A percentile compares a stretch with the other conserved stretches of the same genome.
Conservation (phyloP, 2,113 vertebrate genomes). For the Syrmaticus mikado region DNA sequence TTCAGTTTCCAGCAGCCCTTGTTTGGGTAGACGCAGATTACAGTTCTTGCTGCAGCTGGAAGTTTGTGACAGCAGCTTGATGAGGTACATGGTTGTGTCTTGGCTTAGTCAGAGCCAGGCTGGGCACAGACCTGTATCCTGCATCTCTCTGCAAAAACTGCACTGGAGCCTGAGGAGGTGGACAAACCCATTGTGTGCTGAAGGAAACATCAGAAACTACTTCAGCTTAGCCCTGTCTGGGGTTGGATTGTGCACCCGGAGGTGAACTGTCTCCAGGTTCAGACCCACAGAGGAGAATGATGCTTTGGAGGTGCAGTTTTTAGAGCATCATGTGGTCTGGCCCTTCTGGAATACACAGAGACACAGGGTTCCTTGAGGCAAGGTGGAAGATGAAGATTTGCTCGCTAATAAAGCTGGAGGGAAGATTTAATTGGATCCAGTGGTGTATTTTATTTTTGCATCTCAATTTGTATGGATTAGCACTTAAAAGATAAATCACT, state of each 20-base stretch:
- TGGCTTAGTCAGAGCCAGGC: not conserved
- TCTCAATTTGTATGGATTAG: conserved; percentile 69
- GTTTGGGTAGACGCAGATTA: not conserved
- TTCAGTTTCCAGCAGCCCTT: not conserved
- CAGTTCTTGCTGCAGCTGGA: not conserved
- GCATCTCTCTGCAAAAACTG: not conserved
- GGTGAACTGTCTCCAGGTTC: not conserved
- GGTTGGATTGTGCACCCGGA: not conserved
- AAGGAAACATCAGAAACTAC: not conserved
- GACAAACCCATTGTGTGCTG: not conserved
- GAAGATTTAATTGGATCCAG: conserved; percentile 52
- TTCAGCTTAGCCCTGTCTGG: not conserved
- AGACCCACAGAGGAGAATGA: not conserved
- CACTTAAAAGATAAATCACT: conserved; percentile 57
- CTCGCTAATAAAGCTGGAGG: conserved; percentile 34
- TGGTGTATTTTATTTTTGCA: conserved; percentile 49
- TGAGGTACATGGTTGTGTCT: not conserved
- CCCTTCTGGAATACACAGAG: not conserved
- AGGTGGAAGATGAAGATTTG: conserved; percentile 34
- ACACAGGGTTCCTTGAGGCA: not conserved
- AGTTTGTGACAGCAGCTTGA: not conserved
- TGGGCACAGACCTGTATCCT: not conserved
- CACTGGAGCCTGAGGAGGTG: not conserved
- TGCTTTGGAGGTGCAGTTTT: not conserved
- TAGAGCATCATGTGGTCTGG: not conserved